A percentile compares a stretch with the other conserved stretches of the same genome.
phyloP scores from a whole-genome alignment of 2,888 invertebrate genomes.

The Adelognathus sp. region DNA sequence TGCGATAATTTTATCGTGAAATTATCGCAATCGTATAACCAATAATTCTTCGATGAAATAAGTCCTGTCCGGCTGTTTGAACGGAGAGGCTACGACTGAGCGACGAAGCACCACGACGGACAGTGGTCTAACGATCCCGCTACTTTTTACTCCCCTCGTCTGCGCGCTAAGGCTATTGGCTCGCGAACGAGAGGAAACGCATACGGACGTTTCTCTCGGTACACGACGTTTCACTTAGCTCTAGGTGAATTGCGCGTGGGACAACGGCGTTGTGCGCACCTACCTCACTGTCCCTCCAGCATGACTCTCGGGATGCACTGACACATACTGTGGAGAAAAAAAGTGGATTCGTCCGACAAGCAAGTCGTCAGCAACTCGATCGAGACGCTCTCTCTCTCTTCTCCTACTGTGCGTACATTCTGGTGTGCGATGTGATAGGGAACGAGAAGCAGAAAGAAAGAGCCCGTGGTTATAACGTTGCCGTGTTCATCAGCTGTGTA shows the following conservation, averaged over 20 bases:
- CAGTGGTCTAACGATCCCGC: conserved; percentile 52
- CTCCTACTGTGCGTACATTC: not conserved
- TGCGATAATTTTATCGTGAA: too few relatives aligned
- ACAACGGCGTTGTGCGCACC: conserved; percentile 33
- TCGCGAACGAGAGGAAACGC: conserved; percentile 42
- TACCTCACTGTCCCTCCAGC: conserved; percentile 5
- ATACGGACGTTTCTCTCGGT: conserved; percentile 31
- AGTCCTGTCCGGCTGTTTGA: too few relatives aligned
- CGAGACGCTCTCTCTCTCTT: conserved; percentile 47
- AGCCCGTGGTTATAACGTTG: too few relatives aligned
- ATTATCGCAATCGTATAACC: too few relatives aligned
- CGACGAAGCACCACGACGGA: conserved; percentile 26
- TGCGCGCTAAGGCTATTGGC: conserved; percentile 18
- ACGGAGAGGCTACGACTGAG: conserved; percentile 3
- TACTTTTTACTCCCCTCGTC: conserved; percentile 44
- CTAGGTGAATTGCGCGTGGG: conserved; percentile 44
- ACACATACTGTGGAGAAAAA: conserved; percentile 44
- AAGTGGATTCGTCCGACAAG: conserved; percentile 49
- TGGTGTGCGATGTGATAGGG: not conserved
- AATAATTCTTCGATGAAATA: too few relatives aligned
- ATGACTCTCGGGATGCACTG: conserved; percentile 38
- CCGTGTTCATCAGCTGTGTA: too few relatives aligned
- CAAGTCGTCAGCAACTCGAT: conserved; percentile 35
- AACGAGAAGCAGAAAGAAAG: not conserved
- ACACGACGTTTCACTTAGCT: conserved; percentile 59